Evolutionary conservation across 2,888 invertebrate species (phyloP).

Genomic region (Eupithecia subfuscata): DNA sequence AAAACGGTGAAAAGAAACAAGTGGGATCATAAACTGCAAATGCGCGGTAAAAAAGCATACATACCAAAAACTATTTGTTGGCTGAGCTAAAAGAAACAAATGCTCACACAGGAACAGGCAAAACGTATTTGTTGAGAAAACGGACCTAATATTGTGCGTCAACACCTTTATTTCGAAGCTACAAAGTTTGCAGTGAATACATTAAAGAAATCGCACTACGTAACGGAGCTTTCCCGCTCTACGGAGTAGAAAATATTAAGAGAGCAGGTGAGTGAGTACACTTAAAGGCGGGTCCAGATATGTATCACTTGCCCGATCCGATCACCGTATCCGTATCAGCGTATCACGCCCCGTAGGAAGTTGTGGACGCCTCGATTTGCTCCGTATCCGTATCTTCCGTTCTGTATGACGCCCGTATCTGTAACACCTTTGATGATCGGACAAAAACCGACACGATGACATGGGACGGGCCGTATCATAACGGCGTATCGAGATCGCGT

Average conservation of each 20-base stretch:
- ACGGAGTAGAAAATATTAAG: slow-evolving; percentile 9
- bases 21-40: slow-evolving; percentile 8
- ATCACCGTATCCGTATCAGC: too few species aligned
- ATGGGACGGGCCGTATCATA: too few species aligned
- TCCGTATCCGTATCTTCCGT: too few species aligned
- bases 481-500: too few species aligned
- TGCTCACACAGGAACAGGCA: slow-evolving; percentile 21
- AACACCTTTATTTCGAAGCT: slow-evolving; percentile 27
- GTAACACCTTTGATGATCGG: too few species aligned
- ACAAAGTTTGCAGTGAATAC: slow-evolving; percentile 37
- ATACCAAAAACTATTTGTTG: background rate
- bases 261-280: too few species aligned
- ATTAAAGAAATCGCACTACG: slow-evolving; percentile 38
- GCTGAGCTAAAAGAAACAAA: slow-evolving; percentile 13
- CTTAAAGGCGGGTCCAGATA: too few species aligned
- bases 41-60: background rate
- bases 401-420: too few species aligned
- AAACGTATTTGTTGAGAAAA: slow-evolving; percentile 29
- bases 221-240: slow-evolving; percentile 23
- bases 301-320: too few species aligned
- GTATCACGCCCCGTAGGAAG: too few species aligned
- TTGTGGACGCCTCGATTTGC: too few species aligned
- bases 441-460: too few species aligned
- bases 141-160: slow-evolving; percentile 33
- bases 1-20: background rate